phyloP scores from a whole-genome alignment of 92 coral and sea anemone species.

The Heliopora coerulea region DNA sequence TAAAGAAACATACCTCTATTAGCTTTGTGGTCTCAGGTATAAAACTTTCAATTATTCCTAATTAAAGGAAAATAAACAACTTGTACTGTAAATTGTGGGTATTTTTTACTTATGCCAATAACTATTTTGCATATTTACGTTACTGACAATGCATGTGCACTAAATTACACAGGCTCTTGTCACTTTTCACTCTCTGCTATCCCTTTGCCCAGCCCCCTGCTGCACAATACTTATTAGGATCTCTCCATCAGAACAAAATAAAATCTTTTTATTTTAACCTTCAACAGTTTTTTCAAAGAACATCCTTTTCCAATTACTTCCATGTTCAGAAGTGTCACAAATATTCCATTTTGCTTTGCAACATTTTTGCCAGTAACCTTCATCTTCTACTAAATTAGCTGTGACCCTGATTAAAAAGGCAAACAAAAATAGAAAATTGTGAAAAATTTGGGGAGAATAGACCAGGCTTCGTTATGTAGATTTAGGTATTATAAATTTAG shows the following conservation, averaged over 20 bases:
- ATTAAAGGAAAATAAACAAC: conserved; percentile 2
- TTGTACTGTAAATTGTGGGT: too few relatives aligned
- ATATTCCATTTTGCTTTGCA: conserved; percentile 98
- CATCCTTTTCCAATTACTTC: conserved; percentile 97
- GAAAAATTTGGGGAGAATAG: too few relatives aligned
- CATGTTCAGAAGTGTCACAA: conserved; percentile 86
- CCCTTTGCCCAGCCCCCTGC: neutral
- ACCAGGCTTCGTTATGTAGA: too few relatives aligned
- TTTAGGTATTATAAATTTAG: too few relatives aligned
- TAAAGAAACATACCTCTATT: conserved; percentile 56
- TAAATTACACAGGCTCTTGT: neutral
- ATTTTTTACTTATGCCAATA: too few relatives aligned
- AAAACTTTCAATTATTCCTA: conserved; percentile 90
- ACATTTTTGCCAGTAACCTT: conserved; percentile 93
- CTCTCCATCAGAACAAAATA: neutral
- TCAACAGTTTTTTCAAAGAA: conserved; percentile 96
- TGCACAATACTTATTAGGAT: neutral
- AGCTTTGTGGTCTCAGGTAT: conserved; percentile 95
- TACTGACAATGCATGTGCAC: too few relatives aligned
- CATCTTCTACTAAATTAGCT: conserved; percentile 86
- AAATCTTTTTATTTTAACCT: conserved; percentile 56
- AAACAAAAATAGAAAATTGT: neutral
- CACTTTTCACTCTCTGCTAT: neutral
- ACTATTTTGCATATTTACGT: too few relatives aligned
- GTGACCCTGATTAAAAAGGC: conserved; percentile 62